Conservation (phyloP, 2,113 vertebrate species). For the Myotis yumanensis region DNA sequence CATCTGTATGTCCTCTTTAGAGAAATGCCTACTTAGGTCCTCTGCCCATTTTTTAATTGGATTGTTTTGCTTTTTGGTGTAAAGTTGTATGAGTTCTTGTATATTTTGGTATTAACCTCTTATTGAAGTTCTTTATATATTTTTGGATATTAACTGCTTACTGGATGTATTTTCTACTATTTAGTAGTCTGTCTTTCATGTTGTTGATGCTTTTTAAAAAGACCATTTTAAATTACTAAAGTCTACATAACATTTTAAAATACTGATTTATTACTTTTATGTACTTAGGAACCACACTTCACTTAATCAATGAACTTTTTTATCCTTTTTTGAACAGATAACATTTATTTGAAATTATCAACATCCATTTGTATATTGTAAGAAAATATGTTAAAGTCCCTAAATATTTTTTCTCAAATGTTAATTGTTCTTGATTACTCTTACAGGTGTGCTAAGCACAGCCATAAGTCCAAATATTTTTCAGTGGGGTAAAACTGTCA, state of each 20-base stretch:
- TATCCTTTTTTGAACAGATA: background rate
- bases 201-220: background rate
- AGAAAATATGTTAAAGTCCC: background rate
- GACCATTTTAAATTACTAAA: background rate
- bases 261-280: background rate
- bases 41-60: background rate
- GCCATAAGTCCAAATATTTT: background rate
- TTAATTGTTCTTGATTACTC: background rate
- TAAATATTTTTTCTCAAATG: background rate
- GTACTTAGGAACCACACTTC: background rate
- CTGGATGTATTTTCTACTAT: background rate
- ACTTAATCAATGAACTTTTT: background rate
- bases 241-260: background rate
- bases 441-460: background rate
- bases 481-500: background rate
- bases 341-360: constrained; percentile 16
- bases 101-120: background rate
- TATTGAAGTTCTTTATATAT: background rate
- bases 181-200: background rate
- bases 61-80: background rate
- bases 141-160: background rate
- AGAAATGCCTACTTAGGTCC: background rate
- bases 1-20: background rate
- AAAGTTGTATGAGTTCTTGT: background rate
- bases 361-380: background rate